Conservation (phyloP, 2,888 invertebrate genomes). For the Stenotaenia linearis region DNA sequence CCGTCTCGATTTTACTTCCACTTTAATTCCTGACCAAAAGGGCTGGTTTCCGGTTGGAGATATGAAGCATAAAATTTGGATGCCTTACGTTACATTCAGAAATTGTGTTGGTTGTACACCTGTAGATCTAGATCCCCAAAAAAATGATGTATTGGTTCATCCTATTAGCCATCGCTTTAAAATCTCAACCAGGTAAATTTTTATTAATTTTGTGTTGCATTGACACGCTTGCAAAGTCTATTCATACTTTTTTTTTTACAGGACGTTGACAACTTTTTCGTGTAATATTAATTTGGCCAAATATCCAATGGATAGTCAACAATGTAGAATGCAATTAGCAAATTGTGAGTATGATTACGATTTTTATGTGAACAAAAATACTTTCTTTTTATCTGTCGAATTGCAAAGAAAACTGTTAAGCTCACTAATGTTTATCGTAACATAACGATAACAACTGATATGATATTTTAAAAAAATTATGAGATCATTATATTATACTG, state of each 20-base stretch:
- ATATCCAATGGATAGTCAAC: not conserved
- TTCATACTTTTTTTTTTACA: too few relatives aligned
- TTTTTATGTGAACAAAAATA: too few relatives aligned
- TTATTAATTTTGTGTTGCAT: too few relatives aligned
- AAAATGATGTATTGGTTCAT: not conserved
- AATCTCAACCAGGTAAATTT: not conserved
- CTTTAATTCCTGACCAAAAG: not conserved
- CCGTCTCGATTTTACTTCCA: not conserved
- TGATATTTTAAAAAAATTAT: too few relatives aligned
- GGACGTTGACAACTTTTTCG: not conserved
- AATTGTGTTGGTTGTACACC: not conserved
- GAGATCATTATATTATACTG: too few relatives aligned
- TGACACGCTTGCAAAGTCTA: too few relatives aligned
- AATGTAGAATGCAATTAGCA: not conserved
- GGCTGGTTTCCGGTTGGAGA: not conserved
- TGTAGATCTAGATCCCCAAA: not conserved
- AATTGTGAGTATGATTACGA: not conserved
- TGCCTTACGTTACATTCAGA: not conserved
- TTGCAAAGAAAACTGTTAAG: too few relatives aligned
- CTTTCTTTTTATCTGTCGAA: too few relatives aligned
- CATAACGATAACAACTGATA: too few relatives aligned
- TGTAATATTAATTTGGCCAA: not conserved
- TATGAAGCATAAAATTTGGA: not conserved
- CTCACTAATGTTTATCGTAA: too few relatives aligned
- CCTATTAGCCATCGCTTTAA: not conserved